Evolutionary conservation across 2,888 invertebrate genomes (phyloP).

Genomic region (Poecilus cupreus): DNA sequence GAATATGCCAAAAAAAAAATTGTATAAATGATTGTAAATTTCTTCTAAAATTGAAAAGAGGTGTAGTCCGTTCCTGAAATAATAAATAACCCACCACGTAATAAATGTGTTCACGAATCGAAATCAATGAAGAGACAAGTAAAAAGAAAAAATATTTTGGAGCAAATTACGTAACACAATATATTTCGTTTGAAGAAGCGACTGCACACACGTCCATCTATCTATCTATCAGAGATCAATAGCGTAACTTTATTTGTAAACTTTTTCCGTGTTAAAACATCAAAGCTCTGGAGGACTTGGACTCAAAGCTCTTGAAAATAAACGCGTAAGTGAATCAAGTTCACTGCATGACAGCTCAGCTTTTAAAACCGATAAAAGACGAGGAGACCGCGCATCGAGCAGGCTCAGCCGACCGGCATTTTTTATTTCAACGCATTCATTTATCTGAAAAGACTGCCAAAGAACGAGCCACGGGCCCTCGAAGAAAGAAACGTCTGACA

Average conservation of each 20-base stretch:
- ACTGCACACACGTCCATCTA: constrained; percentile 41
- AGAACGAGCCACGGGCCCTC: neutral
- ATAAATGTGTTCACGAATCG: constrained; percentile 33
- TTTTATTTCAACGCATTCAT: constrained; percentile 55
- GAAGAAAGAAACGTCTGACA: constrained; percentile 51
- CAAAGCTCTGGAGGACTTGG: constrained; percentile 53
- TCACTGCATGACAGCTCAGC: constrained; percentile 53
- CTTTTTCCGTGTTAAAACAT: constrained; percentile 58
- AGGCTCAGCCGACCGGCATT: constrained; percentile 16
- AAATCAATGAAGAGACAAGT: constrained; percentile 37
- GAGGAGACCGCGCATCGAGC: neutral
- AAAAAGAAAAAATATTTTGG: constrained; percentile 50
- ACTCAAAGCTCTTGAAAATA: constrained; percentile 56
- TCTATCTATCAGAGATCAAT: constrained; percentile 56
- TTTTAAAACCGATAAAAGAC: constrained; percentile 55
- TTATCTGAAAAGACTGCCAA: constrained; percentile 44
- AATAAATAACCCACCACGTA: neutral
- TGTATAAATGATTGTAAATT: no score
- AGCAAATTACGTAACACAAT: constrained; percentile 57
- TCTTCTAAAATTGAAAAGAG: neutral
- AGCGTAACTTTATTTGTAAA: constrained; percentile 58
- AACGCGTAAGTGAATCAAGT: constrained; percentile 58
- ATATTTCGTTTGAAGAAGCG: constrained; percentile 53
- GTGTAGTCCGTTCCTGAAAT: neutral
- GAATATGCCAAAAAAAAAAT: no score